Evolutionary conservation across 2,797 vertebrate species (phyloP).

Genomic region (Sebastes alutus): DNA sequence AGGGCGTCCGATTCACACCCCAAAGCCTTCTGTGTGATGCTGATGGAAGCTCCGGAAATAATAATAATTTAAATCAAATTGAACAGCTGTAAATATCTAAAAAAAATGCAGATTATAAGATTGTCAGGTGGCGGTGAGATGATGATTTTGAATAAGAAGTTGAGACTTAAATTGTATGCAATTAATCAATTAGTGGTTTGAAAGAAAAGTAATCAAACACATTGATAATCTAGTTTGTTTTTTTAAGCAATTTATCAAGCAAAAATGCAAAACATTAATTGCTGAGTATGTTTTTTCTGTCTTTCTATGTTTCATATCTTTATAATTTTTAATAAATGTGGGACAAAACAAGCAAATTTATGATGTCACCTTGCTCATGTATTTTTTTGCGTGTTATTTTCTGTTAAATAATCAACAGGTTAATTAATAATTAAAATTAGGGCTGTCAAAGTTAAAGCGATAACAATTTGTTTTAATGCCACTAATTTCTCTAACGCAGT

Average conservation of each 20-base stretch:
- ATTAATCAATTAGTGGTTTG: background rate
- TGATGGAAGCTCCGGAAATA: background rate
- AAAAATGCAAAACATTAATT: background rate
- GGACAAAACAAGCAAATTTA: no score
- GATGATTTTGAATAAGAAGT: background rate
- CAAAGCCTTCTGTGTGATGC: background rate
- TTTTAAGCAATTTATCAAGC: background rate
- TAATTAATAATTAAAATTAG: no score
- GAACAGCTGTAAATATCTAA: background rate
- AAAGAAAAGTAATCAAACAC: background rate
- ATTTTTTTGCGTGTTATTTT: background rate
- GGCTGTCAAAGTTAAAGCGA: no score
- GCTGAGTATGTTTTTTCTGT: background rate
- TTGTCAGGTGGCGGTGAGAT: background rate
- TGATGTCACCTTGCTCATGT: background rate
- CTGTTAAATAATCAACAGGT: background rate
- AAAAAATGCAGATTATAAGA: background rate
- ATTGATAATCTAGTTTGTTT: background rate
- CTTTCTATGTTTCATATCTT: background rate
- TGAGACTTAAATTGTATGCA: background rate
- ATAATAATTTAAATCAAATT: background rate
- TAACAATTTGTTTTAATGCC: no score
- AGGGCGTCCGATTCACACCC: background rate
- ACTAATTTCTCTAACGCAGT: no score
- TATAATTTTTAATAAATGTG: background rate